Evolutionary conservation across 92 coral and sea anemone species (phyloP).

Genomic region (Zoanthus sansibaricus): DNA sequence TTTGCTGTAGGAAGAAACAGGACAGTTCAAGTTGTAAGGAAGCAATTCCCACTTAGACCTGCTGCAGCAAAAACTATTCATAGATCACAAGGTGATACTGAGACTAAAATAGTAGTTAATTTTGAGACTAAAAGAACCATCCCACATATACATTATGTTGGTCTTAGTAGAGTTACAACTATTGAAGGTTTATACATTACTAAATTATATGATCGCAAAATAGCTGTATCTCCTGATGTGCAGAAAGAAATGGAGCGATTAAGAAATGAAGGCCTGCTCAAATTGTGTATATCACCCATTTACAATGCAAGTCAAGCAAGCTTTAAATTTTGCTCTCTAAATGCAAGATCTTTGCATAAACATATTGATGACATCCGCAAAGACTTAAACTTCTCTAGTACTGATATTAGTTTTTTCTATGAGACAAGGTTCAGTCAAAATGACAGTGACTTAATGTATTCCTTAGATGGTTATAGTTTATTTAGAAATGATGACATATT

Average conservation of each 20-base stretch:
- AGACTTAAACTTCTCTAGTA: background rate
- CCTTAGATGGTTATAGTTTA: background rate
- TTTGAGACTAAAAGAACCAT: background rate
- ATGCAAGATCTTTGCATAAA: background rate
- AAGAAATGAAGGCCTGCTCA: background rate
- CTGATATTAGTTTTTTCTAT: background rate
- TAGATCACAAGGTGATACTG: constrained; percentile 11
- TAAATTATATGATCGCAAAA: background rate
- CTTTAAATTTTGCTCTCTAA: background rate
- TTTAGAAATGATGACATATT: background rate
- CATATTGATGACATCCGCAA: background rate
- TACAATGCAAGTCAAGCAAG: background rate
- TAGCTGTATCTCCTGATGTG: background rate
- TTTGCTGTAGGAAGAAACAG: constrained; percentile 25
- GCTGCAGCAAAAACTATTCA: constrained; percentile 16
- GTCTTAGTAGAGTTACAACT: background rate
- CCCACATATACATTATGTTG: constrained; percentile 1
- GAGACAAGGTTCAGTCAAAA: background rate
- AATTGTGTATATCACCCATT: background rate
- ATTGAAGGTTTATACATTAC: background rate
- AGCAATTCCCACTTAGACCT: constrained; percentile 39
- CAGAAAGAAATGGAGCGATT: background rate
- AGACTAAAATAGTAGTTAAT: background rate
- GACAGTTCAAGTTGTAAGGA: constrained; percentile 42
- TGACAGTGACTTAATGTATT: background rate